Conservation (phyloP, 2,888 invertebrate species). For the Caenorhabditis japonica region DNA sequence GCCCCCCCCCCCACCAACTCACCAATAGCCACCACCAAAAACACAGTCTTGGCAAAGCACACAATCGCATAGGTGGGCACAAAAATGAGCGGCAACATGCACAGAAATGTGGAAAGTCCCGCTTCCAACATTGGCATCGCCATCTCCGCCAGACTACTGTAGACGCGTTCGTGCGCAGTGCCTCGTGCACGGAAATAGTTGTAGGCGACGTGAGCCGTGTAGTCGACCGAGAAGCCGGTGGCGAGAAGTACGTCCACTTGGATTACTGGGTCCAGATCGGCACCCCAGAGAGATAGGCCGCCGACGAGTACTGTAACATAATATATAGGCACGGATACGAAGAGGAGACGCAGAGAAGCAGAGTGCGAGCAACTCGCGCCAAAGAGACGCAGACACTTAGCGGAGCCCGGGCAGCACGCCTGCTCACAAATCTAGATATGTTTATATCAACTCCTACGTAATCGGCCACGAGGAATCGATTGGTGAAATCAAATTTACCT, state of each 20-base stretch:
- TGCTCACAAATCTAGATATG: no score
- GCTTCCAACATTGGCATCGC: constrained; percentile 73
- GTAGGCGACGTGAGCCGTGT: constrained; percentile 75
- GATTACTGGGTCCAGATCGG: constrained; percentile 75
- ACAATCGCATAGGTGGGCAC: constrained; percentile 76
- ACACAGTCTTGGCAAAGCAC: constrained; percentile 73
- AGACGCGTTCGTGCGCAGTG: constrained; percentile 64
- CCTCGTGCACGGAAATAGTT: constrained; percentile 71
- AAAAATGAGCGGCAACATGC: constrained; percentile 76
- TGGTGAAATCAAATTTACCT: no score
- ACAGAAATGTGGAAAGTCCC: constrained; percentile 69
- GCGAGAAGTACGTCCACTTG: constrained; percentile 74
- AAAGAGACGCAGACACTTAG: no score
- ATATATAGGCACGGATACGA: no score
- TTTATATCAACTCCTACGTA: no score
- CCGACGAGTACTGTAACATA: constrained; percentile 75
- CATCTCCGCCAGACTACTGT: constrained; percentile 70
- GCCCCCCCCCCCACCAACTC: no score
- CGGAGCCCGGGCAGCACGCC: no score
- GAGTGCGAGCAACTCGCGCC: no score
- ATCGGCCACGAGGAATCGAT: no score
- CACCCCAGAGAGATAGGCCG: constrained; percentile 73
- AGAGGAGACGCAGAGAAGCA: no score
- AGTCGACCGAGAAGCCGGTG: constrained; percentile 74
- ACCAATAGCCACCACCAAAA: constrained; percentile 63